Percentiles rank a stretch among this genome's conserved stretches.
phyloP scores from a whole-genome alignment of 2,113 vertebrate species.

The Sminthopsis crassicaudata region DNA sequence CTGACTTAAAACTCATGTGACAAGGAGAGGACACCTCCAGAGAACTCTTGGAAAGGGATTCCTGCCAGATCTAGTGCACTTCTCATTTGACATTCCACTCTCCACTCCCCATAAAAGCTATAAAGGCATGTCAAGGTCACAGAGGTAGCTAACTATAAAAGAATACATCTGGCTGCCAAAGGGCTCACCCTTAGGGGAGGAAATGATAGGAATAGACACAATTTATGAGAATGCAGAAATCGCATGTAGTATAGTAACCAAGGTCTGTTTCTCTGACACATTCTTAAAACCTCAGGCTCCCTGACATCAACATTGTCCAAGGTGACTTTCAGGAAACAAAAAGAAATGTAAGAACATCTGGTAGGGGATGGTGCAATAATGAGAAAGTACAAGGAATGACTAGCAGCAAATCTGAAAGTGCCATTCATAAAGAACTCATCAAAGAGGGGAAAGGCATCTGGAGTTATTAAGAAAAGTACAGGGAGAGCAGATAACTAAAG shows the following conservation, averaged over 20 bases:
- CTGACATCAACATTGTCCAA: slow-evolving; percentile 56
- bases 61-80: background rate
- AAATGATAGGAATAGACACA: background rate
- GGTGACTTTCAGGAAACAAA: slow-evolving; percentile 72
- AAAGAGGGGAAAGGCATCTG: slow-evolving; percentile 64
- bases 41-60: background rate
- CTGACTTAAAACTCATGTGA: background rate
- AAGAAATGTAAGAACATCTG: slow-evolving; percentile 71
- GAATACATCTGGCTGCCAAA: background rate
- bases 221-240: background rate
- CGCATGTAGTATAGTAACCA: slow-evolving; percentile 25
- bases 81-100: background rate
- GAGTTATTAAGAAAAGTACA: slow-evolving; percentile 64
- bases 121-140: background rate
- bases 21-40: background rate
- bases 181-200: background rate
- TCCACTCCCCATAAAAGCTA: background rate
- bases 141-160: background rate
- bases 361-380: slow-evolving; percentile 53
- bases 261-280: slow-evolving; percentile 41
- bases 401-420: slow-evolving; percentile 62
- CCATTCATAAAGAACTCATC: slow-evolving; percentile 62
- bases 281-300: slow-evolving; percentile 48
- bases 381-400: slow-evolving; percentile 68
- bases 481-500: slow-evolving; percentile 59